These are phyloP conservation scores for Polylopha cassiicola DNA, from an alignment of 2,888 invertebrate genomes.

Conservation along the genomic window DNA sequence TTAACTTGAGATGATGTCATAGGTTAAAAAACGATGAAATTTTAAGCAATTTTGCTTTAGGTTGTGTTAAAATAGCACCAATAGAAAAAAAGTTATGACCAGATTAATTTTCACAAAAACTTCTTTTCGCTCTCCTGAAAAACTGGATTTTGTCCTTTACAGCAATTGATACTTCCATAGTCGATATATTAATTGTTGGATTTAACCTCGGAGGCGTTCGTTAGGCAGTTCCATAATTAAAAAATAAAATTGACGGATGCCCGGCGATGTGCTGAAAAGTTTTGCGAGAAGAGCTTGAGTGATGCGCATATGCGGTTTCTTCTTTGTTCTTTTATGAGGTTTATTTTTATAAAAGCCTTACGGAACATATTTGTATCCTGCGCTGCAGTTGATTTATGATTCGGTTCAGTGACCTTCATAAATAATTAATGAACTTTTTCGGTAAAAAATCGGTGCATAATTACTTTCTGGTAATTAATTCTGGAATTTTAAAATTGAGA, in stretches of 20 bases:
- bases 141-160: too few relatives aligned
- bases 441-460: too few relatives aligned
- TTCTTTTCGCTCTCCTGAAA: too few relatives aligned
- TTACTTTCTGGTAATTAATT: too few relatives aligned
- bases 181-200: constrained; percentile 22
- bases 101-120: too few relatives aligned
- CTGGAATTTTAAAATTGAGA: too few relatives aligned
- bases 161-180: too few relatives aligned
- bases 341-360: constrained; percentile 15
- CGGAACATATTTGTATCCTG: constrained; percentile 10
- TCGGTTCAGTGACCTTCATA: constrained; percentile 9
- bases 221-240: constrained; percentile 67
- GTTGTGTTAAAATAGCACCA: too few relatives aligned
- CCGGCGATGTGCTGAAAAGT: constrained; percentile 55
- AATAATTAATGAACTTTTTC: not conserved
- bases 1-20: too few relatives aligned
- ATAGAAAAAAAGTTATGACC: too few relatives aligned
- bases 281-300: constrained; percentile 39
- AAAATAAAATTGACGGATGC: constrained; percentile 57
- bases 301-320: constrained; percentile 37
- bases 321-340: constrained; percentile 26
- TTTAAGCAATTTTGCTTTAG: too few relatives aligned
- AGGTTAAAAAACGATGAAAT: too few relatives aligned
- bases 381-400: constrained; percentile 13
- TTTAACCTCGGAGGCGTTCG: constrained; percentile 49